Evolutionary conservation across 2,113 vertebrate species (phyloP), one percentile per base, ranked within the genome.

Genomic region (Cottus gobio): DNA sequence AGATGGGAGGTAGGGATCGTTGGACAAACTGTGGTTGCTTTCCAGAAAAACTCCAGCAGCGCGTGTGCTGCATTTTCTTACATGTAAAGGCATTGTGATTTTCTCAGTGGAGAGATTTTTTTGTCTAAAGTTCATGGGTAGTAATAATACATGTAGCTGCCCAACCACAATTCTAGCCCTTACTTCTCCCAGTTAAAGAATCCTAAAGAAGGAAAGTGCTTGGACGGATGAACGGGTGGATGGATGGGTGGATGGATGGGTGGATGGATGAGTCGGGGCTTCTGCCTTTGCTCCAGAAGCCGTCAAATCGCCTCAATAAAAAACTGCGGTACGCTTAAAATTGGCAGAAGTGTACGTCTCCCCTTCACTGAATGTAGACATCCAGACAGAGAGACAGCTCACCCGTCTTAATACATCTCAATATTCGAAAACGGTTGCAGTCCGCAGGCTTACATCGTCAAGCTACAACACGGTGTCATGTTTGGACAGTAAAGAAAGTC

Each of bases 141-240:
- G 84, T 77, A 90, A 75, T 80, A 79, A 88, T 82, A 94, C 85
- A 83, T 90, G 93, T 95, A 95, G 95, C 94, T 96, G 94, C 94
- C 92, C 94, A 90, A 94, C 93, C 94, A 94, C 93, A 93, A 89
- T 82, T 93, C 85, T 95, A 96, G 95, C 95, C 95, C 95, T 95
- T 95, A 94, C 92, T 88, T 94, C 92, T 93, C 93, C 93, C 92
- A 89, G 89, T 90, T 87, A 91, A 85, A 91, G 77, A 89, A 92
- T 79, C 84, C 83, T 90, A 85, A 90, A 89, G 88, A 90, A 89
- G 72, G 77, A 93, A 89, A 91, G 91, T 91, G 89, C 88, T 90
- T 30, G 80, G 87, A 93, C 34, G 71, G 84, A 89, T 30, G 80
- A 86, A 93, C 34, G 71, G 84, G 92, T 26, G 37, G 80, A 88